phyloP scores from a whole-genome alignment of 1,140 invertebrate species.

The Potamilus streckersoni region DNA sequence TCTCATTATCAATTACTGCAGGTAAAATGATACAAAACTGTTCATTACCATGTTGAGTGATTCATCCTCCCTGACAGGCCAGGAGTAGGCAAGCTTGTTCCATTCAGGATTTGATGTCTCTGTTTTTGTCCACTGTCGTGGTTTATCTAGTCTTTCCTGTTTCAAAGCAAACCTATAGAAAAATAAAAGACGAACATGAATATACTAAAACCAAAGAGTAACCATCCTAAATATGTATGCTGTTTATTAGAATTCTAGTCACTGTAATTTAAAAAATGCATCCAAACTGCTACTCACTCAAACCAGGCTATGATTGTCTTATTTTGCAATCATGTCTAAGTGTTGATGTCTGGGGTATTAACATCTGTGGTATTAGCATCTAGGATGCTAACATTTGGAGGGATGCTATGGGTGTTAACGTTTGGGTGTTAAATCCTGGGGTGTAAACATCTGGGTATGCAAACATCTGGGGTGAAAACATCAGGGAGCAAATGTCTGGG shows the following conservation, averaged over 20 bases:
- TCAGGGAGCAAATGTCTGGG: too few relatives aligned
- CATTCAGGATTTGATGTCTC: conserved; percentile 63
- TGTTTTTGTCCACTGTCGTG: conserved; percentile 67
- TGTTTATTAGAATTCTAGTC: too few relatives aligned
- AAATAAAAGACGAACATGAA: not conserved
- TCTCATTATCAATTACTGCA: too few relatives aligned
- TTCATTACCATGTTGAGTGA: conserved; percentile 57
- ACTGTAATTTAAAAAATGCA: too few relatives aligned
- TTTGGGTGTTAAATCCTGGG: too few relatives aligned
- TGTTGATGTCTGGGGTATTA: not conserved
- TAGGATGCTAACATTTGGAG: not conserved
- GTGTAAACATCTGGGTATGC: too few relatives aligned
- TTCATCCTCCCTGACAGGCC: conserved; percentile 64
- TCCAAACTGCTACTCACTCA: not conserved
- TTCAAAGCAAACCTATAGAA: conserved; percentile 64
- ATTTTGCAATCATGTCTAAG: not conserved
- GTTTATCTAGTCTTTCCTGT: conserved; percentile 64
- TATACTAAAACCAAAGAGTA: not conserved
- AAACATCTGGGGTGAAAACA: too few relatives aligned
- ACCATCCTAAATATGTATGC: not conserved
- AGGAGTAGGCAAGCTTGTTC: conserved; percentile 65
- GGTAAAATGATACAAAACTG: too few relatives aligned
- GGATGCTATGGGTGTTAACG: not conserved
- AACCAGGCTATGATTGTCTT: not conserved
- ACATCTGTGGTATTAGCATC: not conserved